Conservation (phyloP, 2,888 invertebrate species). For the Parnassius mnemosyne region DNA sequence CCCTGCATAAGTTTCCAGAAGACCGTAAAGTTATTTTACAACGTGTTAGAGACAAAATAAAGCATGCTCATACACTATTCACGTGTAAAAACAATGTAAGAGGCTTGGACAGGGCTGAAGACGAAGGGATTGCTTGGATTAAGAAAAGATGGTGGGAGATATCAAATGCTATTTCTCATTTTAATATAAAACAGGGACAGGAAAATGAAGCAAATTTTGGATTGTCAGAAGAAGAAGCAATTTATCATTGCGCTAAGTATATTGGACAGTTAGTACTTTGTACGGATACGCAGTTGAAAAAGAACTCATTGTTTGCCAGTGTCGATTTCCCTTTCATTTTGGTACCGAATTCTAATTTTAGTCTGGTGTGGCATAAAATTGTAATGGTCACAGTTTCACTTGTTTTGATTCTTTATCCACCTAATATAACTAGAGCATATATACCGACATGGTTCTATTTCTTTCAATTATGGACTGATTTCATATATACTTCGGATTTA, state of each 20-base stretch:
- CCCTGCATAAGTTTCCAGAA: constrained; percentile 51
- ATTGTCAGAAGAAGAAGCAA: constrained; percentile 51
- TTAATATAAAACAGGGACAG: constrained; percentile 38
- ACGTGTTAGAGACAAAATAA: constrained; percentile 44
- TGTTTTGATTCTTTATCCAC: constrained; percentile 55
- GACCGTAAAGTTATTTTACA: constrained; percentile 49
- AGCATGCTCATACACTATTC: constrained; percentile 55
- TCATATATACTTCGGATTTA: constrained; percentile 53
- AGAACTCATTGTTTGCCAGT: constrained; percentile 54
- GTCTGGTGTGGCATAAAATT: constrained; percentile 49
- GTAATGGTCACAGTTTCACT: constrained; percentile 47
- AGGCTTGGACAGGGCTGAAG: constrained; percentile 57
- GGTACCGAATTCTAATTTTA: constrained; percentile 50
- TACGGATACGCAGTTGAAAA: constrained; percentile 48
- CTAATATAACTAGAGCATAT: constrained; percentile 39
- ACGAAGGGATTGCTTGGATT: constrained; percentile 63
- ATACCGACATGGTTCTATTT: constrained; percentile 48
- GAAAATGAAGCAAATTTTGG: constrained; percentile 36
- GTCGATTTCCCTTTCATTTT: constrained; percentile 62
- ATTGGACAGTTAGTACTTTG: constrained; percentile 65
- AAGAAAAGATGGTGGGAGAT: constrained; percentile 68
- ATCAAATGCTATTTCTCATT: constrained; percentile 40
- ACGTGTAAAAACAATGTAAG: constrained; percentile 51
- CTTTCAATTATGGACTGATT: constrained; percentile 50
- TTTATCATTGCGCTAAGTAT: constrained; percentile 65